Evolutionary conservation across 53 echinoderm and acorn worm genomes (phyloP).

Genomic region (Zoroaster sp.): DNA sequence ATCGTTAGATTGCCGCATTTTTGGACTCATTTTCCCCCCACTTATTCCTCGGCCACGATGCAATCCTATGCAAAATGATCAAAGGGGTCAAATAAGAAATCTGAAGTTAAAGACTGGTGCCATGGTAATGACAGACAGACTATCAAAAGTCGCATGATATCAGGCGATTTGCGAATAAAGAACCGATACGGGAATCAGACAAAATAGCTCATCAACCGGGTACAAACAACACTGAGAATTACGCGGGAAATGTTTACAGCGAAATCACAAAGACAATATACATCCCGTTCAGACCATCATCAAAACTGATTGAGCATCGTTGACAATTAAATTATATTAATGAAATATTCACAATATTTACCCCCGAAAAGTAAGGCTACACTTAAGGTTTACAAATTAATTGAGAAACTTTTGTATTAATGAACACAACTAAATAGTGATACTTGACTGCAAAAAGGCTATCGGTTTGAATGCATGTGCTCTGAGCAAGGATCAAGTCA

Average conservation of each 20-base stretch:
- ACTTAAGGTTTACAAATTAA: not conserved
- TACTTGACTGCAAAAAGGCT: not conserved
- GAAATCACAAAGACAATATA: not conserved
- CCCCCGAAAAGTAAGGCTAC: not conserved
- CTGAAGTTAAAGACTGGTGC: conserved; percentile 21
- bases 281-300: not conserved
- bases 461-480: conserved; percentile 13
- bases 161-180: not conserved
- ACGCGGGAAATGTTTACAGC: not conserved
- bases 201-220: not conserved
- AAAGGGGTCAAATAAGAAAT: conserved; percentile 2
- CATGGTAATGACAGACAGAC: conserved; percentile 39
- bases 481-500: conserved; percentile 31
- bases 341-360: not conserved
- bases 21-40: not conserved
- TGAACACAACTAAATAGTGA: not conserved
- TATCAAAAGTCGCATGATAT: conserved; percentile 10
- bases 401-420: not conserved
- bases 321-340: not conserved
- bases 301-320: not conserved
- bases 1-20: conserved; percentile 25
- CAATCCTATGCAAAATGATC: conserved; percentile 21
- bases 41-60: conserved; percentile 14
- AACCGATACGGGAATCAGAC: not conserved
- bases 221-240: not conserved